These are phyloP conservation scores for Oncorhynchus keta DNA, from an alignment of 2,113 vertebrate genomes.

Conservation along the genomic window DNA sequence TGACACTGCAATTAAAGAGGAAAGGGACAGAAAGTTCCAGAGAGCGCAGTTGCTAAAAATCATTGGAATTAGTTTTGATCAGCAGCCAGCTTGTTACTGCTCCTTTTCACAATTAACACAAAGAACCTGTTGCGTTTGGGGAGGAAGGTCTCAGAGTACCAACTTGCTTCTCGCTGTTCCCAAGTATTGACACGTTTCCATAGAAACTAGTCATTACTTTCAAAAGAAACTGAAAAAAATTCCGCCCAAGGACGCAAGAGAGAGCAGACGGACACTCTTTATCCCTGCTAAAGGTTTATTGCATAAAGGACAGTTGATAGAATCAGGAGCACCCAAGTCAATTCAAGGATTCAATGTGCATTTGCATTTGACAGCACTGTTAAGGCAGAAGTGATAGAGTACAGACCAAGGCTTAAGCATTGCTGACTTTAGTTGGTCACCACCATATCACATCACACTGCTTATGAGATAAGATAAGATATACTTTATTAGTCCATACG, in stretches of 20 bases:
- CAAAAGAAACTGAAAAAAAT: slow-evolving; percentile 21
- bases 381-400: no score
- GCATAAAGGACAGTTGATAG: neutral
- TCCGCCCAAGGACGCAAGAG: slow-evolving; percentile 10
- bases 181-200: slow-evolving; percentile 37
- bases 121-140: slow-evolving; percentile 25
- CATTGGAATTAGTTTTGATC: slow-evolving; percentile 39
- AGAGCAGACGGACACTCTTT: neutral
- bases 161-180: slow-evolving; percentile 14
- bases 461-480: no score
- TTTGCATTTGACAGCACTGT: no score
- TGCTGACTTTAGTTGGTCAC: no score
- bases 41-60: neutral
- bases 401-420: no score
- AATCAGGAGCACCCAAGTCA: neutral
- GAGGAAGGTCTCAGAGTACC: slow-evolving; percentile 26
- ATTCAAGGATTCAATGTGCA: no score
- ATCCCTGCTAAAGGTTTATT: neutral
- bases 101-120: slow-evolving; percentile 13
- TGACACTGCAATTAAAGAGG: no score
- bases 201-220: slow-evolving; percentile 40
- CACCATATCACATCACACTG: no score
- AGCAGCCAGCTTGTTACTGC: slow-evolving; percentile 39
- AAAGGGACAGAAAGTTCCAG: neutral
- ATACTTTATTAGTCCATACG: no score